Evolutionary conservation across 2,888 invertebrate genomes (phyloP), one percentile per base, ranked within the genome.

Genomic region (Allygus modestus): DNA sequence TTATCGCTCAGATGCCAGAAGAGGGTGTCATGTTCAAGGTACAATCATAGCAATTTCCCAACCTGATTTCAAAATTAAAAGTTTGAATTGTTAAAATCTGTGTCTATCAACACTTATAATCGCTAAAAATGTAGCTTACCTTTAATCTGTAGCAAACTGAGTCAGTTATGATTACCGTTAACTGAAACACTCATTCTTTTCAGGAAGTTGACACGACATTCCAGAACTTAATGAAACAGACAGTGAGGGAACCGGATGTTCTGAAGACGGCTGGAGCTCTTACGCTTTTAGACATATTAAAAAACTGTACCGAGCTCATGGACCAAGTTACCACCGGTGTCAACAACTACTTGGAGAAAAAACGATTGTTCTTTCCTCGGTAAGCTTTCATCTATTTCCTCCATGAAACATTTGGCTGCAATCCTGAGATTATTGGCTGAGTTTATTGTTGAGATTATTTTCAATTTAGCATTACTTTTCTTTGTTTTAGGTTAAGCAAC

Each of bases 271-370:
- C 95, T 31, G 94, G 95, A 17, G 92, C 92, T 5, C 83, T 91
- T 0, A 96, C 96, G 0, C 91, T 96, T 9, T 90, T 95, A 20
- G 96, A 96, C 89, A 92, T 94, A 0, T 92, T 97, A 89, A 91
- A 92, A 89, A 93, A 94, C 79, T 95, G 96, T 43, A 93, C 94
- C 83, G 92, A 91, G 61, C 81, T 84, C 12, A 43, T 97, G 87
- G 97, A 97, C 87, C 94, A 93, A 90, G 96, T 97, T 84, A 96
- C 96, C 89, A 95, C 96, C 84, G 97, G 97, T 4, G 95, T 97
- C 0, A 94, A 95, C 87, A 93, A 94, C 87, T 97, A 97, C 89
- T 91, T 97, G 86, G 97, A 97, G 91, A 96, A 94, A 91, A 97
- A 97, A 90, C 91, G 97, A 87, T 91, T 97, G 12, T 96, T 92